Percentiles rank a stretch among this genome's conserved stretches.
These are phyloP conservation scores for Acleris holmiana DNA, from an alignment of 2,888 invertebrate genomes.

Conservation along the genomic window DNA sequence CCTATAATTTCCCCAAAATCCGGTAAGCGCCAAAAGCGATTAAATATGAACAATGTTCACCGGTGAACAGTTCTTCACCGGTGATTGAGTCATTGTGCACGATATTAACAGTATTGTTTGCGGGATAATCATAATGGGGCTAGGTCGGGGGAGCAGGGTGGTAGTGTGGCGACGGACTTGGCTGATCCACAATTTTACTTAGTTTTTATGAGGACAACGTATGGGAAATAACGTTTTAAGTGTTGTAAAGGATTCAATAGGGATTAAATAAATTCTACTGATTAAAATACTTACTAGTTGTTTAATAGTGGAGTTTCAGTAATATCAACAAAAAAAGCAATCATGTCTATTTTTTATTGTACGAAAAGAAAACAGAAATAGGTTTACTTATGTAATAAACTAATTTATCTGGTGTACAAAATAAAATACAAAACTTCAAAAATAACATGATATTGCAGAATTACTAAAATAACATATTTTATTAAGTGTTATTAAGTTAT, in stretches of 20 bases:
- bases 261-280: too few species aligned
- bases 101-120: conserved; percentile 81
- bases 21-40: conserved; percentile 17
- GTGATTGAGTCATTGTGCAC: conserved; percentile 79
- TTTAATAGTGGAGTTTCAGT: too few species aligned
- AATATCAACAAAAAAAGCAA: too few species aligned
- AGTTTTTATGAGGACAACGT: neutral
- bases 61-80: conserved; percentile 44
- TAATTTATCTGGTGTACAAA: too few species aligned
- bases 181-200: neutral
- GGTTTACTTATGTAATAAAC: too few species aligned
- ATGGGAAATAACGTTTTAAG: too few species aligned
- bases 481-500: too few species aligned
- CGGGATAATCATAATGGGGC: conserved; percentile 73
- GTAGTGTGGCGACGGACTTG: conserved; percentile 51
- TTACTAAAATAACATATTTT: too few species aligned
- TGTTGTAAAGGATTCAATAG: too few species aligned
- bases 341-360: too few species aligned
- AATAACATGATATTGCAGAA: neutral
- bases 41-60: conserved; percentile 17
- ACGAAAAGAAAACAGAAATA: too few species aligned
- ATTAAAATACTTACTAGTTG: too few species aligned
- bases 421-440: neutral
- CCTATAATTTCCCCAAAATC: conserved; percentile 13
- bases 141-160: conserved; percentile 47